Percentiles rank a stretch among this genome's conserved stretches.
Evolutionary conservation across 2,888 invertebrate species (phyloP).

Genomic region (Endotricha flammealis): DNA sequence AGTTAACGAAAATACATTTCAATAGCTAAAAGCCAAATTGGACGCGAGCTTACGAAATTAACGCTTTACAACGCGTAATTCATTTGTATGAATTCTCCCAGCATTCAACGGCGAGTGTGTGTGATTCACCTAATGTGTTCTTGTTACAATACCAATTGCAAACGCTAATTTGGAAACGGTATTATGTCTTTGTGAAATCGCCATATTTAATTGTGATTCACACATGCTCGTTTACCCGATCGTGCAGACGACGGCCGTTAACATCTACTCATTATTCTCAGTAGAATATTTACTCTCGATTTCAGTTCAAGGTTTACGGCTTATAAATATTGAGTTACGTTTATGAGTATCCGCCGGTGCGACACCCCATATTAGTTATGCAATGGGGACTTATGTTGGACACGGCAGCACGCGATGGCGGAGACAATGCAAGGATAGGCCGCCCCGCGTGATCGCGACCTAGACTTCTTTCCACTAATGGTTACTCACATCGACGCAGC

Average conservation of each 20-base stretch:
- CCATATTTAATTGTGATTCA: conserved; percentile 39
- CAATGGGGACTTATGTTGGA: conserved; percentile 69
- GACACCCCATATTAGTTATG: conserved; percentile 71
- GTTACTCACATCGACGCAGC: conserved; percentile 54
- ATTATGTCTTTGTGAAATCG: conserved; percentile 37
- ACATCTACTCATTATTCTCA: conserved; percentile 13
- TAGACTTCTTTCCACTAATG: conserved; percentile 73
- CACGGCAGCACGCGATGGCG: conserved; percentile 70
- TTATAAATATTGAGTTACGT: conserved; percentile 52
- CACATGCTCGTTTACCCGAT: conserved; percentile 29
- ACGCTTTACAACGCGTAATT: conserved; percentile 60
- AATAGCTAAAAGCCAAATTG: conserved; percentile 69
- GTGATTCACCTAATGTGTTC: conserved; percentile 64
- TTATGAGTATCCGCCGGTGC: conserved; percentile 42
- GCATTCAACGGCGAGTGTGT: conserved; percentile 48
- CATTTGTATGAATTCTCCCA: conserved; percentile 67
- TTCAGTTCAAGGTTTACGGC: conserved; percentile 48
- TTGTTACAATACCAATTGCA: conserved; percentile 41
- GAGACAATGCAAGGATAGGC: conserved; percentile 74
- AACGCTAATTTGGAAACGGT: conserved; percentile 51
- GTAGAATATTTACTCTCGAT: conserved; percentile 18
- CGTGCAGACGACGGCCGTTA: conserved; percentile 1
- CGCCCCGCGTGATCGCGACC: conserved; percentile 50
- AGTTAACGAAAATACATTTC: conserved; percentile 74
- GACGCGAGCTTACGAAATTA: conserved; percentile 66